Base-by-base conservation (phyloP, 1,140 invertebrate species). In the Aphidius ervi region DNA sequence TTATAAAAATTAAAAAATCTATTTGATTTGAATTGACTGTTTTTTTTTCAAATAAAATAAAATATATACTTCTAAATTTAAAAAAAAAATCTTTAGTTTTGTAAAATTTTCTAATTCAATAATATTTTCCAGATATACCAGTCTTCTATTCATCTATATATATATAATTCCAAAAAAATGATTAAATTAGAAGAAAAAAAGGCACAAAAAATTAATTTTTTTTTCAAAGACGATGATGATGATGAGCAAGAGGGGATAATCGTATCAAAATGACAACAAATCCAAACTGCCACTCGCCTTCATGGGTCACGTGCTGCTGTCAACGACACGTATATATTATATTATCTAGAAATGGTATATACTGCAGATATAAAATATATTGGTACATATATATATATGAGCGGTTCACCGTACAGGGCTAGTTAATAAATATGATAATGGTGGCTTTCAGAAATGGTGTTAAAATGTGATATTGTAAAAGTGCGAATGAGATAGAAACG, bases 381-480 rank as follows among this genome's bases (percentile, higher is more conserved):
- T 65, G 42, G 42, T 16, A n/a, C n/a, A n/a, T 54, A 40, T 52
- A 10, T 41, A 42, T 43, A 43, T 43, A 43, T 10, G n/a, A n/a
- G 52, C 23, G 23, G 23, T 31, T 31, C 23, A 31, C 23, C 23
- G 66, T 63, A 69, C 74, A 67, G 69, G 45, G 40, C 57, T 74
- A 76, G 74, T 78, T 79, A 79, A 79, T 78, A 79, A 78, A 78
- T 79, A 79, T 79, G 74, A 78, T 79, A 79, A 79, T 79, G 69
- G 71, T 70, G 69, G 68, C 62, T 23, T 61, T 46, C 16, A 52
- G 57, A 56, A 56, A 50, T 52, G 46, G 67, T 67, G 42, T 53
- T n/a, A 54, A 31, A 52, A 64, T 41, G 40, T 16, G 52, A 54
- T 40, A 40, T 54, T 40, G 7, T 54, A 31, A n/a, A 52, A 3